These are phyloP conservation scores for Rostratula benghalensis DNA, from an alignment of 2,113 vertebrate species.

Conservation along the genomic window DNA sequence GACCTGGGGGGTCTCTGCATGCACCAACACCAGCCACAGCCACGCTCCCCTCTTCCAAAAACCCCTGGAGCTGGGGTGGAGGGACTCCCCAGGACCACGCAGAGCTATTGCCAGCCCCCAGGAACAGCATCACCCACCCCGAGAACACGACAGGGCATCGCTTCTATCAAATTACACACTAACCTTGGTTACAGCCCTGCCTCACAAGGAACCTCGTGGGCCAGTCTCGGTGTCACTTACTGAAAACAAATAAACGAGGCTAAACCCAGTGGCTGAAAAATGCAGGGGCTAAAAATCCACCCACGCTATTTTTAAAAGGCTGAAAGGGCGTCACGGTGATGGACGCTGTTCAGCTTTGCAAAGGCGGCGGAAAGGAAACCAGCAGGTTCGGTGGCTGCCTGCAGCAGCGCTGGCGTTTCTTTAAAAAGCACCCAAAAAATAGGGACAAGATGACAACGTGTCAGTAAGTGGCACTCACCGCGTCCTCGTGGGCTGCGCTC, in stretches of 20 bases:
- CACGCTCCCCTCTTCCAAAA: not conserved
- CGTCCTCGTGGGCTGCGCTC: not conserved
- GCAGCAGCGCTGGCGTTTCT: accelerated
- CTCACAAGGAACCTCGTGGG: not conserved
- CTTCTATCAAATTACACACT: not conserved
- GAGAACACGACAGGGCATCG: accelerated
- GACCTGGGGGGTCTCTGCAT: accelerated
- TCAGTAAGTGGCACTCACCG: conserved; percentile 46
- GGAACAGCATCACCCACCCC: not conserved
- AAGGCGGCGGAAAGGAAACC: not conserved
- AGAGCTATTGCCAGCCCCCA: not conserved
- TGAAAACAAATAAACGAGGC: not conserved
- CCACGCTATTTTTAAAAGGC: not conserved
- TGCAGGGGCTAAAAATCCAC: not conserved
- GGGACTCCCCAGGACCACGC: accelerated
- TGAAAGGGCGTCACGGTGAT: not conserved
- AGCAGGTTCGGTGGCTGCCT: not conserved
- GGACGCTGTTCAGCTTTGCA: not conserved
- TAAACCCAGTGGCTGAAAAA: not conserved
- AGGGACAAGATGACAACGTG: not conserved
- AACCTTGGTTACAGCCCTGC: not conserved
- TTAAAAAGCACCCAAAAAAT: not conserved
- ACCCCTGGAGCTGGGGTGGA: not conserved
- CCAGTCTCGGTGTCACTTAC: not conserved
- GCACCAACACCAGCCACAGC: not conserved